Evolutionary conservation across 2,888 invertebrate species (phyloP).

Genomic region (Plusia festucae): DNA sequence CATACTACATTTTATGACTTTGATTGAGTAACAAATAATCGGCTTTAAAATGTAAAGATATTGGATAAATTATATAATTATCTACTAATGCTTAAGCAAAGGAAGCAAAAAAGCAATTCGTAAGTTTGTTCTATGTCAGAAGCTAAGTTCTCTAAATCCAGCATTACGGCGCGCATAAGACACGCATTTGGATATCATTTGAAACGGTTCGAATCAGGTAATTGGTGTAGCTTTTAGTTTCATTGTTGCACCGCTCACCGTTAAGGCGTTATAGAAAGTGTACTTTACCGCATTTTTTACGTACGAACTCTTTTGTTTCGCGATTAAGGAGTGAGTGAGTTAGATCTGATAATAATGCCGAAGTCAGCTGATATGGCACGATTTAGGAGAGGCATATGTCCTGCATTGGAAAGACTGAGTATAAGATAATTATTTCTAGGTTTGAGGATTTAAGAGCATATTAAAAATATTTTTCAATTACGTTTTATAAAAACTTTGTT

Average conservation of each 20-base stretch:
- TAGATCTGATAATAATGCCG: conserved; percentile 19
- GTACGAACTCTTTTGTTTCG: conserved; percentile 39
- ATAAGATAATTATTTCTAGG: too few relatives aligned
- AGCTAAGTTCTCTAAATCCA: conserved; percentile 32
- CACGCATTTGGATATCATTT: conserved; percentile 59
- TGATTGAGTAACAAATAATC: too few relatives aligned
- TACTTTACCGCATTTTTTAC: conserved; percentile 56
- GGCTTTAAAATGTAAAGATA: too few relatives aligned
- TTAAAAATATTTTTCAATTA: too few relatives aligned
- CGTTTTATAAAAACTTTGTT: neutral
- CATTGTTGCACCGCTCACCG: conserved; percentile 57
- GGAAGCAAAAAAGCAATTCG: neutral
- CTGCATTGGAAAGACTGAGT: too few relatives aligned
- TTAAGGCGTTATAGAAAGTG: conserved; percentile 69
- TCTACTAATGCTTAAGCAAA: neutral
- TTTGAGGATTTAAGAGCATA: too few relatives aligned
- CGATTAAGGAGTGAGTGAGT: conserved; percentile 16
- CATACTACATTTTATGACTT: too few relatives aligned
- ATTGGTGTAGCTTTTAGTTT: conserved; percentile 62
- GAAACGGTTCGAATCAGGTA: conserved; percentile 60
- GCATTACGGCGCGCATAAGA: conserved; percentile 40
- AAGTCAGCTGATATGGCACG: neutral
- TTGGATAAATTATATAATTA: too few relatives aligned
- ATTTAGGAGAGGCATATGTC: too few relatives aligned
- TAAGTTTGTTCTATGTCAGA: conserved; percentile 4